These are phyloP conservation scores for Merodon equestris DNA, from an alignment of 2,888 invertebrate species.

Conservation along the genomic window DNA sequence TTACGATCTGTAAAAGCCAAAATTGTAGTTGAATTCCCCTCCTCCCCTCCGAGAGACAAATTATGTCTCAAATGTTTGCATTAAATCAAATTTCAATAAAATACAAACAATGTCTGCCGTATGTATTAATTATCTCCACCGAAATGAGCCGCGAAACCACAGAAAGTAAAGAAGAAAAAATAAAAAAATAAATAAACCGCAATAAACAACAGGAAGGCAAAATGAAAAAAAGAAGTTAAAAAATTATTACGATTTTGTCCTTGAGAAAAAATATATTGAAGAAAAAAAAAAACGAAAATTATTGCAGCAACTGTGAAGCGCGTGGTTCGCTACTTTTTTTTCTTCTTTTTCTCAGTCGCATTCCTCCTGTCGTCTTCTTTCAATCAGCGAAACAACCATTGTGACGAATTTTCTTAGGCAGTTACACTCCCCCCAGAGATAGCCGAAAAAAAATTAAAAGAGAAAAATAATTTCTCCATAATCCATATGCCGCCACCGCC, in stretches of 20 bases:
- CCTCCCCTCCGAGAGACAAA: too few relatives aligned
- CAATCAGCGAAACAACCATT: too few relatives aligned
- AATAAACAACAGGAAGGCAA: neutral
- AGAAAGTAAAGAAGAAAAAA: neutral
- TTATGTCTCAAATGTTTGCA: too few relatives aligned
- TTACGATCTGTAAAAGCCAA: too few relatives aligned
- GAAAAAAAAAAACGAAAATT: conserved; percentile 6
- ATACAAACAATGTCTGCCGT: conserved; percentile 25
- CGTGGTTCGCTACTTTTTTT: conserved; percentile 8
- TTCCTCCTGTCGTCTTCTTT: too few relatives aligned
- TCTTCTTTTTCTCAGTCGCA: neutral
- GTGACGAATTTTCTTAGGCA: too few relatives aligned
- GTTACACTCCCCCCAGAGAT: too few relatives aligned
- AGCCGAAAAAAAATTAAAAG: conserved; percentile 11
- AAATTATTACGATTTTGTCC: conserved; percentile 59
- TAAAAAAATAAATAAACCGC: conserved; percentile 24
- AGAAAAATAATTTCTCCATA: conserved; percentile 6
- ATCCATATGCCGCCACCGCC: conserved; percentile 2
- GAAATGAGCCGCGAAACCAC: too few relatives aligned
- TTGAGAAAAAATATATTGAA: conserved; percentile 46
- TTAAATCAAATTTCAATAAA: conserved; percentile 30
- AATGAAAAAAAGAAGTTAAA: conserved; percentile 27
- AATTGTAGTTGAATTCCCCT: too few relatives aligned
- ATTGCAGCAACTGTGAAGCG: conserved; percentile 1
- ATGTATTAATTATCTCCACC: conserved; percentile 58